A percentile compares a stretch with the other conserved stretches of the same genome.
phyloP scores from a whole-genome alignment of 2,797 vertebrate genomes.

The Spea hammondii region DNA sequence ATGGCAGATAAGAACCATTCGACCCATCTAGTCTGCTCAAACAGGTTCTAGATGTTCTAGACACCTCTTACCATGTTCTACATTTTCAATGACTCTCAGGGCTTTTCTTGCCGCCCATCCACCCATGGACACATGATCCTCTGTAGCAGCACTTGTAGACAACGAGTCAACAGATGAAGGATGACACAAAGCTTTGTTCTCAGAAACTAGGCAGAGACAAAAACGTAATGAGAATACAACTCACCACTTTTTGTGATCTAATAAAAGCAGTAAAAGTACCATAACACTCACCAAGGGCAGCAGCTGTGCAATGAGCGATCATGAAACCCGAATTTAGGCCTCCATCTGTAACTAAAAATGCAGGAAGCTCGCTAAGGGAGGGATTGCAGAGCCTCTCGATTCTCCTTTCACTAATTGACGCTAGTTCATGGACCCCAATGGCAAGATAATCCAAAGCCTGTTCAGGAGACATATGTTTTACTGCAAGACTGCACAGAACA shows the following conservation, averaged over 20 bases:
- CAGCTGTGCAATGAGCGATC: slow-evolving; percentile 97
- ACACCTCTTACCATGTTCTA: slow-evolving; percentile 84
- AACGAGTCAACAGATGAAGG: slow-evolving; percentile 97
- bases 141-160: slow-evolving; percentile 95
- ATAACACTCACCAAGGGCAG: slow-evolving; percentile 79
- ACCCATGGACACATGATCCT: slow-evolving; percentile 98
- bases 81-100: slow-evolving; percentile 90
- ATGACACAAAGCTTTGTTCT: slow-evolving; percentile 95
- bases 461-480: no score
- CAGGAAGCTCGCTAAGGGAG: slow-evolving; percentile 91
- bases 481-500: no score
- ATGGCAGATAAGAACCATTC: no score
- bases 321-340: slow-evolving; percentile 98
- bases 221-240: background rate
- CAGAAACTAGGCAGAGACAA: slow-evolving; percentile 80
- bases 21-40: no score
- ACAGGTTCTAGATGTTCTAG: background rate
- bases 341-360: slow-evolving; percentile 94
- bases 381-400: slow-evolving; percentile 95
- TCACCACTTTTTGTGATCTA: background rate
- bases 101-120: slow-evolving; percentile 96
- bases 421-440: slow-evolving; percentile 93
- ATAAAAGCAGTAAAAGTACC: background rate
- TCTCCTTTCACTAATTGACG: slow-evolving; percentile 92
- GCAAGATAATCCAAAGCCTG: slow-evolving; percentile 94